Conservation (phyloP, 2,113 vertebrate species). For the Rhinichthys klamathensis region DNA sequence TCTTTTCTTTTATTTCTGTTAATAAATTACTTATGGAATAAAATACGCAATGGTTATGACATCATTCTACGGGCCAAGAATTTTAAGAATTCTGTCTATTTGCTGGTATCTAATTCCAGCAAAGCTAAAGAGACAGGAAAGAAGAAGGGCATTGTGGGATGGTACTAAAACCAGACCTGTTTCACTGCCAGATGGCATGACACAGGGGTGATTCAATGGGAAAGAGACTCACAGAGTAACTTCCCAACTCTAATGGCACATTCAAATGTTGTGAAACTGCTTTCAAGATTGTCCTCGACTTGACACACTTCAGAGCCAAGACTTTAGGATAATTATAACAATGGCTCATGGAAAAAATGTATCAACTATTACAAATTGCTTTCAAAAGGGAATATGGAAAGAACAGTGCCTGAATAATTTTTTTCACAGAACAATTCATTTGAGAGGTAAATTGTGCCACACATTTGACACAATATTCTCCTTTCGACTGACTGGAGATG, state of each 20-base stretch:
- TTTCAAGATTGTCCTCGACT: constrained; percentile 52
- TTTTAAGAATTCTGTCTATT: constrained; percentile 56
- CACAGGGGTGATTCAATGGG: constrained; percentile 63
- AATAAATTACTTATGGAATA: constrained; percentile 39
- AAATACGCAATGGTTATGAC: constrained; percentile 29
- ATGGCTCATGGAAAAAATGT: constrained; percentile 68
- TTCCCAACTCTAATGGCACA: constrained; percentile 47
- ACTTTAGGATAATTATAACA: constrained; percentile 65
- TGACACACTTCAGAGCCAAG: constrained; percentile 59
- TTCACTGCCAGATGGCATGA: constrained; percentile 63
- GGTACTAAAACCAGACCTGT: constrained; percentile 57
- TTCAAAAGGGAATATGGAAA: constrained; percentile 61
- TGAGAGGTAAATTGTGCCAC: constrained; percentile 33
- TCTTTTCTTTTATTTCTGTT: constrained; percentile 19
- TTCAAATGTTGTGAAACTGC: constrained; percentile 57
- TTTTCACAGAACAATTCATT: constrained; percentile 20
- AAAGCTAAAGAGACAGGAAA: constrained; percentile 52
- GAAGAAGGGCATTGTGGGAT: constrained; percentile 55
- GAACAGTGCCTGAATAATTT: constrained; percentile 31
- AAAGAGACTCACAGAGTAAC: constrained; percentile 53
- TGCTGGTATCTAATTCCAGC: constrained; percentile 18
- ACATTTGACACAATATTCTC: constrained; percentile 18
- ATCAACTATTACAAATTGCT: constrained; percentile 52
- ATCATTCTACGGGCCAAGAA: constrained; percentile 59
- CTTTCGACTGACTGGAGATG: background rate